These are phyloP conservation scores for Ethmia dodecea DNA, from an alignment of 2,888 invertebrate species.

Conservation along the genomic window DNA sequence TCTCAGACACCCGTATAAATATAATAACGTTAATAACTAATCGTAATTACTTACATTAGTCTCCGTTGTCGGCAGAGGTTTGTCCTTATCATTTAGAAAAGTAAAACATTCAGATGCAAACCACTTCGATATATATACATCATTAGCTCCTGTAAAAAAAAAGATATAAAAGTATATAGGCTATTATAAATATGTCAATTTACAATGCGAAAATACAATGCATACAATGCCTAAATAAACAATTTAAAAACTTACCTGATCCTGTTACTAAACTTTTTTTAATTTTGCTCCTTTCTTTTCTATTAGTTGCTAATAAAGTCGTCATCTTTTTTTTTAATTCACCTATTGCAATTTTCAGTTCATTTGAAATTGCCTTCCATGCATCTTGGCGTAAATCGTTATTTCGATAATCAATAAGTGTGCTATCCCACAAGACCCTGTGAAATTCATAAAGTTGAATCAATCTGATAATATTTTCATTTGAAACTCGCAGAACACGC, in stretches of 20 bases:
- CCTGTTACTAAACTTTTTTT: constrained; percentile 19
- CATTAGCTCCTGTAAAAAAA: constrained; percentile 16
- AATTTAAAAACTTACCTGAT: constrained; percentile 18
- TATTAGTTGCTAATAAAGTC: constrained; percentile 20
- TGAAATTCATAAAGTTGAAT: constrained; percentile 24
- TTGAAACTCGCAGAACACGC: constrained; percentile 16
- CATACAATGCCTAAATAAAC: constrained; percentile 14
- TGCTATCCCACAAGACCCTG: constrained; percentile 21
- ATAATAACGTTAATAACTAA: background rate
- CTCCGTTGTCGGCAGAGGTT: constrained; percentile 5
- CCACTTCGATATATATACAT: constrained; percentile 16
- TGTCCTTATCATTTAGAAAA: constrained; percentile 17
- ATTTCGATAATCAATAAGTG: constrained; percentile 15
- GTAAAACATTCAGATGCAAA: constrained; percentile 16
- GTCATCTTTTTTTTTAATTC: constrained; percentile 15
- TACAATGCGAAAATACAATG: constrained; percentile 14
- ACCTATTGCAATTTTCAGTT: constrained; percentile 16
- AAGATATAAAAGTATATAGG: constrained; percentile 5
- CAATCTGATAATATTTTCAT: constrained; percentile 19
- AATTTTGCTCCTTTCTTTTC: constrained; percentile 15
- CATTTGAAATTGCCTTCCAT: constrained; percentile 20
- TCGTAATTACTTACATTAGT: background rate
- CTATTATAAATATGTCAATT: constrained; percentile 17
- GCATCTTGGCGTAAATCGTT: constrained; percentile 22
- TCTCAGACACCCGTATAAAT: no score